Conservation (phyloP, 2,113 vertebrate genomes). For the Perccottus glenii region DNA sequence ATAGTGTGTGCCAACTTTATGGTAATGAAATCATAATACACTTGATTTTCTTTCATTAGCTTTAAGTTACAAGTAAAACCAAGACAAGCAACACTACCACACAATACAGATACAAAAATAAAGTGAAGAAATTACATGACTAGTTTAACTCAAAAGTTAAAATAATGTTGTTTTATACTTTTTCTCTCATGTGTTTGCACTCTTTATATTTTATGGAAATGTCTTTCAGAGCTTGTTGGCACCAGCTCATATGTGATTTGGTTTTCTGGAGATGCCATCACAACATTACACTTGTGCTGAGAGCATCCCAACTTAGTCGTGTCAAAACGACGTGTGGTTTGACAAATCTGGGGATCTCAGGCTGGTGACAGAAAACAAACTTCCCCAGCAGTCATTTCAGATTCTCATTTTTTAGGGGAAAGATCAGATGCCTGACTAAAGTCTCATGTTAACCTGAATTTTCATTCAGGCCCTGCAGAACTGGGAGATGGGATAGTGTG, state of each 20-base stretch:
- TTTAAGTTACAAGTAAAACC: too few species aligned
- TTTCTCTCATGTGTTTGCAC: conserved; percentile 5
- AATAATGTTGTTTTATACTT: not conserved
- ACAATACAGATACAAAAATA: too few species aligned
- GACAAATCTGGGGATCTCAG: conserved; percentile 54
- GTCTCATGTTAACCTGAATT: conserved; percentile 48
- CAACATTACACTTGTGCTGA: conserved; percentile 34
- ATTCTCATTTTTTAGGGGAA: conserved; percentile 40
- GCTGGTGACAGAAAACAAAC: conserved; percentile 60
- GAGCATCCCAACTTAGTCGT: conserved; percentile 28
- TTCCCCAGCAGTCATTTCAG: conserved; percentile 43
- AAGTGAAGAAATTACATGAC: too few species aligned
- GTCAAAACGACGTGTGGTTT: conserved; percentile 53
- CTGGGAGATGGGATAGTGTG: conserved; percentile 24
- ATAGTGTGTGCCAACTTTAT: conserved; percentile 9
- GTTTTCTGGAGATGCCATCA: conserved; percentile 40
- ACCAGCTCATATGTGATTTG: conserved; percentile 21
- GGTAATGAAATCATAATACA: not conserved
- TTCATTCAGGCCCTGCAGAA: conserved; percentile 39
- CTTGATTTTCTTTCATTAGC: not conserved
- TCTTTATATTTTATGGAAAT: conserved; percentile 15
- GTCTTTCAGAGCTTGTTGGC: conserved; percentile 18
- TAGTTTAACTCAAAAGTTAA: conserved; percentile 4
- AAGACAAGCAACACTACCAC: too few species aligned
- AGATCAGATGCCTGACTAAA: conserved; percentile 32